Percentiles rank a stretch among this genome's conserved stretches.
These are phyloP conservation scores for Boulengeromyrus knoepffleri DNA, from an alignment of 2,113 vertebrate species.

Conservation along the genomic window DNA sequence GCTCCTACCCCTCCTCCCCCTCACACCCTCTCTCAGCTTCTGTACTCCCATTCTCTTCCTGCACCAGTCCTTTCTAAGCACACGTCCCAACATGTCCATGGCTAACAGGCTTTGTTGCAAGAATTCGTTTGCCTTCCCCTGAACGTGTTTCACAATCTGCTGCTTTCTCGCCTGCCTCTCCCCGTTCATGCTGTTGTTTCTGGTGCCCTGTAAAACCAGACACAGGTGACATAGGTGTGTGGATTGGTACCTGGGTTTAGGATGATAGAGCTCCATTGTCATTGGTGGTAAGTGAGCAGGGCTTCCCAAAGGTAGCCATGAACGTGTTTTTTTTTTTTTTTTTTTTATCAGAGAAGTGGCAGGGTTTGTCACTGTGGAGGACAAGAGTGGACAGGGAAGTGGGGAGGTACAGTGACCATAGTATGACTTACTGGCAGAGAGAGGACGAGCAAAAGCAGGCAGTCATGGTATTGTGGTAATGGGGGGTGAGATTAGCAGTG, in stretches of 20 bases:
- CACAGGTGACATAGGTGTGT: not conserved
- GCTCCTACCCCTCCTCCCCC: conserved; percentile 36
- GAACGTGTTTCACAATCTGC: not conserved
- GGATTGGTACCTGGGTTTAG: not conserved
- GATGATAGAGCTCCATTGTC: not conserved
- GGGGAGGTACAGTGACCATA: not conserved
- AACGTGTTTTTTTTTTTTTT: not conserved
- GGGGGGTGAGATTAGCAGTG: not conserved
- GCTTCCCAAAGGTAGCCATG: not conserved
- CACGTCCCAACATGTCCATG: conserved; percentile 14
- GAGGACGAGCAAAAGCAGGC: not conserved
- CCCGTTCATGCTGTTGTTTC: not conserved
- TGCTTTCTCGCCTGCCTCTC: not conserved
- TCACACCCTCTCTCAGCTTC: conserved; percentile 16
- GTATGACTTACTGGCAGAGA: not conserved
- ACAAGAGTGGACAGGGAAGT: not conserved
- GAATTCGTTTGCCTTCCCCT: not conserved
- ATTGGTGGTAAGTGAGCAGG: not conserved
- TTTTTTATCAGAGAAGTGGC: not conserved
- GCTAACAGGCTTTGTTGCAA: not conserved
- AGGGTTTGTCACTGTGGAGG: not conserved
- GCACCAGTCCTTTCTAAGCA: not conserved
- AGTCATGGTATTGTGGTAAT: conserved; percentile 13
- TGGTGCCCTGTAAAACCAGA: not conserved
- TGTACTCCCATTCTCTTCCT: conserved; percentile 4